Conservation (phyloP, 2,797 vertebrate species). For the Pangasius mekongensis region DNA sequence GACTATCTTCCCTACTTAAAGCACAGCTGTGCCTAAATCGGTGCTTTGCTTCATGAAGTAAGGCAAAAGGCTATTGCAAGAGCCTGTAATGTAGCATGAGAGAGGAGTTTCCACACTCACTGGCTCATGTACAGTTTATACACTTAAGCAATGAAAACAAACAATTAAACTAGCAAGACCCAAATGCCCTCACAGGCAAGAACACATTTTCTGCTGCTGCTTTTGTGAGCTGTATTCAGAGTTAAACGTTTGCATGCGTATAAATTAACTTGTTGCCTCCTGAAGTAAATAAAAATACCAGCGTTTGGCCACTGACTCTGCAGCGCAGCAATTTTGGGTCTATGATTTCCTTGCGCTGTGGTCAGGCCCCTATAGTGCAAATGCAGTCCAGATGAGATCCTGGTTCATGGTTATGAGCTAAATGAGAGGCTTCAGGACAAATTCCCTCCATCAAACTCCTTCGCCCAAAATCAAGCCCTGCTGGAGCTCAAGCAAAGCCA, state of each 20-base stretch:
- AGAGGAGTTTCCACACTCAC: conserved; percentile 84
- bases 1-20: conserved; percentile 58
- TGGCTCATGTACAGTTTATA: conserved; percentile 81
- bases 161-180: conserved; percentile 77
- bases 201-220: conserved; percentile 74
- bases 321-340: conserved; percentile 74
- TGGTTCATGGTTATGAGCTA: conserved; percentile 64
- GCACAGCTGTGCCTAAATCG: conserved; percentile 67
- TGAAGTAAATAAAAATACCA: conserved; percentile 85
- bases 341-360: conserved; percentile 72
- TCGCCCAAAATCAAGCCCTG: conserved; percentile 59
- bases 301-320: conserved; percentile 74
- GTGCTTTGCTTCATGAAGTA: conserved; percentile 69
- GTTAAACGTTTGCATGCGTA: conserved; percentile 73
- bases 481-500: conserved; percentile 55
- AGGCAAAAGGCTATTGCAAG: conserved; percentile 68
- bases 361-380: conserved; percentile 72
- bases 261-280: conserved; percentile 82
- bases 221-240: conserved; percentile 82
- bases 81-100: conserved; percentile 78
- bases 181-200: conserved; percentile 64
- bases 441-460: conserved; percentile 60
- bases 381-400: conserved; percentile 74
- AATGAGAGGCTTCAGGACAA: conserved; percentile 64
- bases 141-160: conserved; percentile 90